Conservation (phyloP, 1,140 invertebrate species). For the Antheraea mylitta region DNA sequence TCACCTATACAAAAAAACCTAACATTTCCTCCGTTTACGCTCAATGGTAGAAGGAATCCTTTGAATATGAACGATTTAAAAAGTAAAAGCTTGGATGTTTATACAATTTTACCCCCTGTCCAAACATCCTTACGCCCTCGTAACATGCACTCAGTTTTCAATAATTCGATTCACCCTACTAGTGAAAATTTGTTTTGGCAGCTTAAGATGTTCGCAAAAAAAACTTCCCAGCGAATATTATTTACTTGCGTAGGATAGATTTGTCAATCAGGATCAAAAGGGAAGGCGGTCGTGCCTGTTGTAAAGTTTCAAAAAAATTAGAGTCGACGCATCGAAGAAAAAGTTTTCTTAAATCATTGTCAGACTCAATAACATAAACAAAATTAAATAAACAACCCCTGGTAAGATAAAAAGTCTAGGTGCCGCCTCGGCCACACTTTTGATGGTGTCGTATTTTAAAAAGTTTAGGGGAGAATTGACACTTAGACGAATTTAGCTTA, state of each 20-base stretch:
- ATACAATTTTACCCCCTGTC: conserved; percentile 28
- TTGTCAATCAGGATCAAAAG: conserved; percentile 73
- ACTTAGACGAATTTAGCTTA: conserved; percentile 75
- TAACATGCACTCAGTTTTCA: conserved; percentile 37
- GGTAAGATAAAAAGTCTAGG: conserved; percentile 71
- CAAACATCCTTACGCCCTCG: conserved; percentile 31
- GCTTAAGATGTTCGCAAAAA: conserved; percentile 33
- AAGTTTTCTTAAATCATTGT: conserved; percentile 71
- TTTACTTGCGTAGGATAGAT: conserved; percentile 63
- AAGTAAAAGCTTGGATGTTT: conserved; percentile 11
- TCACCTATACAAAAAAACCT: too few species aligned
- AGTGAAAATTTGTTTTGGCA: conserved; percentile 48
- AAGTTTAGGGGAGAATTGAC: conserved; percentile 74
- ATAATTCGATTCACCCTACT: conserved; percentile 52
- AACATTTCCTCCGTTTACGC: too few species aligned
- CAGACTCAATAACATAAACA: conserved; percentile 69
- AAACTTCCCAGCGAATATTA: conserved; percentile 52
- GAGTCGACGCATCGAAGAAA: conserved; percentile 36
- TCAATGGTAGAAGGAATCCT: not conserved
- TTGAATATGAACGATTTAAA: conserved; percentile 2
- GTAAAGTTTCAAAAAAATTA: conserved; percentile 40
- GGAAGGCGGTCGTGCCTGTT: conserved; percentile 23
- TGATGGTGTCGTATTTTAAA: conserved; percentile 72
- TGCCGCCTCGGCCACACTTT: conserved; percentile 61
- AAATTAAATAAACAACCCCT: conserved; percentile 74